Evolutionary conservation across 2,113 vertebrate genomes (phyloP), one percentile per base, ranked within the genome.

Genomic region (Hemicordylus capensis): DNA sequence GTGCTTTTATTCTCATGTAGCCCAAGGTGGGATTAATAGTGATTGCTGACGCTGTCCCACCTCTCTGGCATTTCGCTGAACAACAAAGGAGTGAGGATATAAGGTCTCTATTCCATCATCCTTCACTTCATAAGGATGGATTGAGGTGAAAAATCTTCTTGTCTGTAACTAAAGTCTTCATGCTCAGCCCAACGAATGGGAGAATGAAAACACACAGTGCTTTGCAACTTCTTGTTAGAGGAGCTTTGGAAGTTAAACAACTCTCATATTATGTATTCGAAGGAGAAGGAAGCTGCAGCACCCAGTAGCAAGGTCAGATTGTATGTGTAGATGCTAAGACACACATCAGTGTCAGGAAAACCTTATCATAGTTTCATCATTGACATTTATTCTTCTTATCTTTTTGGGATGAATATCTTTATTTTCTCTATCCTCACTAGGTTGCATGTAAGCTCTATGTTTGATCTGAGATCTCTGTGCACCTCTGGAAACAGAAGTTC

Each of bases 301-400:
- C 80, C 31, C 42, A 51, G 11, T 31, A 72, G 66, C 67, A 85
- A 79, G 76, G 66, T 59, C 64, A 78, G 51, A 59, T 46, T 77
- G 39, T 19, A 59, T 70, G 6, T 39, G 9, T n/a, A 61, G 64
- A 20, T 51, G 34, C 54, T 67, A 79, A 79, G 76, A 72, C 8
- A 14, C 24, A 70, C 42, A 19, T 61, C 5, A 1, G n/a, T 72
- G n/a, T 37, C n/a, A 61, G 67, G 76, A 51, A 85, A 85, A 39
- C 15, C 42, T 77, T 78, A 59, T 61, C 56, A 46, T 70, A 12
- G 76, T 26, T 85, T 85, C 17, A 42, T 75, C 64, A 70, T 59
- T 85, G 83, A 79, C 54, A 48, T 85, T 72, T 85, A 72, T 72
- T 85, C 54, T 85, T 85, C 44, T 48, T 85, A 24, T 72, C 76